Percentiles rank a stretch among this genome's conserved stretches.
phyloP scores from a whole-genome alignment of 2,888 invertebrate genomes.

The Epinotia nisella region DNA sequence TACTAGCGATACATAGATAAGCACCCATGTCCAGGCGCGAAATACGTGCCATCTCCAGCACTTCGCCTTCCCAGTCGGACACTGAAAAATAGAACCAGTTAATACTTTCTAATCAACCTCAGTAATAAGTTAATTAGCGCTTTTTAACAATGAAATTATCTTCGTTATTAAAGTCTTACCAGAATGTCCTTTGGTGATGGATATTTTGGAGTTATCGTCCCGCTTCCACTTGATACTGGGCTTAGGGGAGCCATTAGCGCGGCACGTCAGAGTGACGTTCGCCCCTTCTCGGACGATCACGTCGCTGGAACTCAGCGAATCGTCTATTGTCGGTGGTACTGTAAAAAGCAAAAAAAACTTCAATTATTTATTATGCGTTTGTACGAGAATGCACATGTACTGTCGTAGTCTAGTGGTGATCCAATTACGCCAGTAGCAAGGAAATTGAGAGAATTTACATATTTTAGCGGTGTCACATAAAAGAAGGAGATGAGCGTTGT shows the following conservation, averaged over 20 bases:
- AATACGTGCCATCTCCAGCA: slow-evolving; percentile 92
- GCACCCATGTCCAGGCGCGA: slow-evolving; percentile 96
- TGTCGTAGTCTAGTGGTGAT: too few relatives aligned
- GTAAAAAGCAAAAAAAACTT: slow-evolving; percentile 68
- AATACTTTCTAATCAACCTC: slow-evolving; percentile 49
- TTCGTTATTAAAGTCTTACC: slow-evolving; percentile 80
- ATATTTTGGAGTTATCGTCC: slow-evolving; percentile 94
- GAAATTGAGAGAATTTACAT: too few relatives aligned
- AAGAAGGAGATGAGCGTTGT: too few relatives aligned
- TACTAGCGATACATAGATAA: slow-evolving; percentile 95
- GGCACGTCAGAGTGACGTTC: slow-evolving; percentile 94
- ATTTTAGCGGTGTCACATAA: too few relatives aligned
- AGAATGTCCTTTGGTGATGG: slow-evolving; percentile 92
- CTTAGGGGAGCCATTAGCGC: slow-evolving; percentile 94
- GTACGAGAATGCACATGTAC: too few relatives aligned
- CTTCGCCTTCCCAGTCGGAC: slow-evolving; percentile 93
- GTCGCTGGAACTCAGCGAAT: slow-evolving; percentile 95
- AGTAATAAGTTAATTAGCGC: slow-evolving; percentile 44
- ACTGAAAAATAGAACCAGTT: slow-evolving; percentile 82
- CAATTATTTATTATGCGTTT: too few relatives aligned
- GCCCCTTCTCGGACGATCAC: slow-evolving; percentile 95
- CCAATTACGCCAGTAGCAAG: too few relatives aligned
- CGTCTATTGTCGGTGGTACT: slow-evolving; percentile 97
- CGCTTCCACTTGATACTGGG: slow-evolving; percentile 96
- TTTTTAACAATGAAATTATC: slow-evolving; percentile 37